Evolutionary conservation across 2,113 vertebrate genomes (phyloP).

Genomic region (Xenopus borealis): DNA sequence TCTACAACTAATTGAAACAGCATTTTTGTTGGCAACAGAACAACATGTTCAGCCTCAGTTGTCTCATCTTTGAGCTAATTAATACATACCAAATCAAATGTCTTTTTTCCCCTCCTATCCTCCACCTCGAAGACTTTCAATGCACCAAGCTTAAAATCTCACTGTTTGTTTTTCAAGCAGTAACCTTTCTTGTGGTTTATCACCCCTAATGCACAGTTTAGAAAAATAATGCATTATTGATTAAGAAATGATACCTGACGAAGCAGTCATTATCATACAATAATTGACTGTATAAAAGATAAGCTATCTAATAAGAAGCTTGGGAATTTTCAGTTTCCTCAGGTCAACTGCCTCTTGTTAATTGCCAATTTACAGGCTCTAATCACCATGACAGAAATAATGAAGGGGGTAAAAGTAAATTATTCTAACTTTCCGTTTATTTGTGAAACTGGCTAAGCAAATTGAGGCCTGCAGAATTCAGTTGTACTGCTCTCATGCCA

Average conservation of each 20-base stretch:
- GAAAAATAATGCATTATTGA: constrained; percentile 24
- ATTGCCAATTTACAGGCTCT: constrained; percentile 8
- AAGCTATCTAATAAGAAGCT: constrained; percentile 23
- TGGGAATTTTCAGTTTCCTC: constrained; percentile 13
- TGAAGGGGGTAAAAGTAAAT: constrained; percentile 34
- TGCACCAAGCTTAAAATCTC: constrained; percentile 2
- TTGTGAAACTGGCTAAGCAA: constrained; percentile 27
- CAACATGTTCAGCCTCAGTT: constrained; percentile 37
- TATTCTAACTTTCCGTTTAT: constrained; percentile 32
- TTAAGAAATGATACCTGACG: constrained; percentile 9
- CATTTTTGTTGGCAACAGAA: constrained; percentile 41
- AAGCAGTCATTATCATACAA: constrained; percentile 29
- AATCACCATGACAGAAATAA: constrained; percentile 43
- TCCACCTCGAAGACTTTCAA: neutral
- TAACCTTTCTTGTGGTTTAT: constrained; percentile 9
- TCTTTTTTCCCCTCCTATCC: neutral
- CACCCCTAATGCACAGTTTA: neutral
- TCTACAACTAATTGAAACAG: constrained; percentile 44
- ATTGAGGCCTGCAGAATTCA: constrained; percentile 4
- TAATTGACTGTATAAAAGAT: constrained; percentile 6
- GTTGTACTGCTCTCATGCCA: neutral
- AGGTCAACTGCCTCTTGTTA: constrained; percentile 20
- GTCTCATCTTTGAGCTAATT: constrained; percentile 45
- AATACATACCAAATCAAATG: constrained; percentile 42
- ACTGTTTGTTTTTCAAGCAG: constrained; percentile 3